Percentiles rank a stretch among this genome's conserved stretches.
These are phyloP conservation scores for Venusia cambrica DNA, from an alignment of 2,888 invertebrate species.

Conservation along the genomic window DNA sequence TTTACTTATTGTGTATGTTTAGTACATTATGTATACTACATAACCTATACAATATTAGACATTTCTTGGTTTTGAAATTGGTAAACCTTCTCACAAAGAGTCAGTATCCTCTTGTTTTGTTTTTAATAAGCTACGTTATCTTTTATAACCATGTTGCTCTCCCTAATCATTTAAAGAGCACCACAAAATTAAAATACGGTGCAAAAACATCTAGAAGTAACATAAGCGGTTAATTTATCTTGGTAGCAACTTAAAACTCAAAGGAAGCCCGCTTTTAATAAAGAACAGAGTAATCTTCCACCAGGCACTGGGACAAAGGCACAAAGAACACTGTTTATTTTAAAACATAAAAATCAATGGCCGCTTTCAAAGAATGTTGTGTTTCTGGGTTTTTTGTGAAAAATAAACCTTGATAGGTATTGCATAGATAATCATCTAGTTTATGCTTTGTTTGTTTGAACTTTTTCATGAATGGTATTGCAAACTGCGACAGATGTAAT, in stretches of 20 bases:
- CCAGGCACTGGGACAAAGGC: conserved; percentile 24
- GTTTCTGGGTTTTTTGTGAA: conserved; percentile 8
- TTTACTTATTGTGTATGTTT: too few species aligned
- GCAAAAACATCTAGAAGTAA: conserved; percentile 15
- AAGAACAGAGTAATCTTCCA: conserved; percentile 24
- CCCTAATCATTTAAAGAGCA: conserved; percentile 6
- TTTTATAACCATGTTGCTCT: conserved; percentile 1
- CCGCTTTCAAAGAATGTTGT: conserved; percentile 4
- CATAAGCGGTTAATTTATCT: conserved; percentile 24
- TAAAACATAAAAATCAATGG: conserved; percentile 26
- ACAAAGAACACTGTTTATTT: conserved; percentile 23
- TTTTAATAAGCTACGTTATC: too few species aligned
- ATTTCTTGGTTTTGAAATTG: too few species aligned
- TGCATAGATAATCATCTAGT: too few species aligned
- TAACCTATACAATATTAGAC: too few species aligned
- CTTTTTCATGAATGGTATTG: too few species aligned
- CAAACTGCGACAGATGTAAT: too few species aligned
- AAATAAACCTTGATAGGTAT: too few species aligned
- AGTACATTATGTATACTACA: too few species aligned
- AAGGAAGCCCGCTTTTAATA: conserved; percentile 25
- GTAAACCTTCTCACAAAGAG: too few species aligned
- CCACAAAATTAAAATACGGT: conserved; percentile 13
- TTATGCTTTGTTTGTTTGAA: too few species aligned
- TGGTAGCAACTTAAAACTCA: conserved; percentile 22
- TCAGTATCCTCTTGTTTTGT: too few species aligned